phyloP scores from a whole-genome alignment of 2,113 vertebrate species.

The Laticauda colubrina region DNA sequence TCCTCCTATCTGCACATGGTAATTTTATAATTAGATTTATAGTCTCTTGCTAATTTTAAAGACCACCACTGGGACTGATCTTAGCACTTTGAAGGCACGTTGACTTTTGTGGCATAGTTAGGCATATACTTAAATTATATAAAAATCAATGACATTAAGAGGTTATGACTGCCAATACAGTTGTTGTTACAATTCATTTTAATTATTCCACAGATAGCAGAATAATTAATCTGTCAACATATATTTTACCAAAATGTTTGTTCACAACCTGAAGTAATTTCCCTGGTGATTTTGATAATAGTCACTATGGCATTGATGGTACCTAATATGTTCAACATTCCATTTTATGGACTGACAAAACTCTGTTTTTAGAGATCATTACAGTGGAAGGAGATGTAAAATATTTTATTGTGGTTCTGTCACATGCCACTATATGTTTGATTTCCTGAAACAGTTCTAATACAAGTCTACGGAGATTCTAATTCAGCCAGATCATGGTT shows the following conservation, averaged over 20 bases:
- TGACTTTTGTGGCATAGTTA: background rate
- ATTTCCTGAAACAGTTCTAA: background rate
- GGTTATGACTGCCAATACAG: conserved; percentile 30
- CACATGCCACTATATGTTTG: background rate
- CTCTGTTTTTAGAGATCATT: conserved; percentile 29
- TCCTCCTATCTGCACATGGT: background rate
- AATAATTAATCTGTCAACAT: conserved; percentile 38
- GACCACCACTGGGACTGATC: background rate
- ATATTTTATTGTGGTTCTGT: background rate
- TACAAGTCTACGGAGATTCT: no score
- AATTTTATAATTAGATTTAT: background rate
- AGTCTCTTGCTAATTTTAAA: background rate
- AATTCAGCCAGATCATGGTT: no score
- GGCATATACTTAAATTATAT: background rate
- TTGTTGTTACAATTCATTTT: conserved; percentile 27
- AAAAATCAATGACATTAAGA: background rate
- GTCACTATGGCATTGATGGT: conserved; percentile 31
- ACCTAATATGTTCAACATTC: background rate
- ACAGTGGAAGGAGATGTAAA: background rate
- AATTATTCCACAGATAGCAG: conserved; percentile 28
- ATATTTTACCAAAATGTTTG: conserved; percentile 31
- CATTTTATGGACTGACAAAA: conserved; percentile 20
- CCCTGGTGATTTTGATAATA: conserved; percentile 37
- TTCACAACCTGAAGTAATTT: conserved; percentile 42
- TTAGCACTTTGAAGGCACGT: background rate